Evolutionary conservation across 2,113 vertebrate species (phyloP).

Genomic region (Bucco capensis): DNA sequence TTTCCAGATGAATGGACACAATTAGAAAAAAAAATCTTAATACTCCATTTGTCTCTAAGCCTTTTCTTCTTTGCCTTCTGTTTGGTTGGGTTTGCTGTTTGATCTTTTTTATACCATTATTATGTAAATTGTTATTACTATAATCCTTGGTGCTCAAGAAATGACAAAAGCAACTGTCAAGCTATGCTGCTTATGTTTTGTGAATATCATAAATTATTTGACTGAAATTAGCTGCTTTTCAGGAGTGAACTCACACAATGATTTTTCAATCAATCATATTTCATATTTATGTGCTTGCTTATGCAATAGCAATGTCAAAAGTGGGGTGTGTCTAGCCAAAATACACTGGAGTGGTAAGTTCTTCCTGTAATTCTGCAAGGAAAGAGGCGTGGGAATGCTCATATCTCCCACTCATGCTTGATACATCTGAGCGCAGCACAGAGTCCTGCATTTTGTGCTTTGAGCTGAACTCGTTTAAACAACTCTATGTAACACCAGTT

Average conservation of each 20-base stretch:
- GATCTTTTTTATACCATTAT: neutral
- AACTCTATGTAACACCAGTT: neutral
- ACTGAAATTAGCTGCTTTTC: neutral
- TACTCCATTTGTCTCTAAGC: accelerated
- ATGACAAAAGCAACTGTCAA: neutral
- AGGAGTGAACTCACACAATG: neutral
- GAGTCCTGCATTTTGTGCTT: neutral
- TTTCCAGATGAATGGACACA: neutral
- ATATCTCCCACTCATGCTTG: neutral
- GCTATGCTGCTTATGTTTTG: neutral
- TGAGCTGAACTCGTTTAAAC: neutral
- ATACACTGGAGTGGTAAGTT: neutral
- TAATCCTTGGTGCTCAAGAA: neutral
- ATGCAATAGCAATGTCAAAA: neutral
- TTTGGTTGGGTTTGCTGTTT: neutral
- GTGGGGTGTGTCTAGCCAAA: neutral
- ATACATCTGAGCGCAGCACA: too few relatives aligned
- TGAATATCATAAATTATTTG: neutral
- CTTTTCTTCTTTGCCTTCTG: neutral
- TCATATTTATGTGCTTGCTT: neutral
- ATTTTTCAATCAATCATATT: neutral
- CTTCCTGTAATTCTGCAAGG: neutral
- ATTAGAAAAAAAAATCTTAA: neutral
- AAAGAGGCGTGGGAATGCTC: neutral
- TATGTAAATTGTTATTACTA: neutral